A percentile compares a stretch with the other conserved stretches of the same genome.
These are phyloP conservation scores for Plagodis dolabraria DNA, from an alignment of 2,888 invertebrate genomes.

Conservation along the genomic window DNA sequence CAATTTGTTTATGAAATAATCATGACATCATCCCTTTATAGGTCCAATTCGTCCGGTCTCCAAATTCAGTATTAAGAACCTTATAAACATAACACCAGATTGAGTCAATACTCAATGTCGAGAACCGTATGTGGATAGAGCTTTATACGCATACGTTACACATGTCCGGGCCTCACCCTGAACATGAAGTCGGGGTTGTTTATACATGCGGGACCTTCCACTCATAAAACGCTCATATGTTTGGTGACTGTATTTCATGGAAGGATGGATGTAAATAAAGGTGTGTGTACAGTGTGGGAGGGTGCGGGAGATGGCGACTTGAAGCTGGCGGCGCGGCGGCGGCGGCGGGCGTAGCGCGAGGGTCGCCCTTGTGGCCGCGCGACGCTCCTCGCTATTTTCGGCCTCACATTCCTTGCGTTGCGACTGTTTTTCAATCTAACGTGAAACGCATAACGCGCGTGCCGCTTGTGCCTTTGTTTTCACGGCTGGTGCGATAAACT, in stretches of 20 bases:
- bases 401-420: constrained; percentile 80
- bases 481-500: constrained; percentile 54
- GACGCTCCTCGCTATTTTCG: constrained; percentile 82
- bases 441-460: constrained; percentile 79
- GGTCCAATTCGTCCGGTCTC: too few relatives aligned
- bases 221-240: constrained; percentile 59
- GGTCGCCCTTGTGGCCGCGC: constrained; percentile 80
- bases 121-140: constrained; percentile 19
- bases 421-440: constrained; percentile 83
- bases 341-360: constrained; percentile 61
- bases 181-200: constrained; percentile 55
- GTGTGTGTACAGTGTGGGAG: constrained; percentile 58
- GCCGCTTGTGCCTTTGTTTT: constrained; percentile 78
- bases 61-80: too few relatives aligned
- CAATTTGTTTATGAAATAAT: too few relatives aligned
- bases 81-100: too few relatives aligned
- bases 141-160: constrained; percentile 24
- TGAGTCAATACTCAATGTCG: not conserved
- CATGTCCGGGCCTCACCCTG: constrained; percentile 49
- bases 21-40: too few relatives aligned
- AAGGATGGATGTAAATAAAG: constrained; percentile 77
- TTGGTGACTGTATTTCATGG: constrained; percentile 63
- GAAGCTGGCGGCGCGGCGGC: constrained; percentile 40
- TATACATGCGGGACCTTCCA: constrained; percentile 60
- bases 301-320: constrained; percentile 40